phyloP scores from a whole-genome alignment of 2,888 invertebrate species.

The Acrobasis suavella region DNA sequence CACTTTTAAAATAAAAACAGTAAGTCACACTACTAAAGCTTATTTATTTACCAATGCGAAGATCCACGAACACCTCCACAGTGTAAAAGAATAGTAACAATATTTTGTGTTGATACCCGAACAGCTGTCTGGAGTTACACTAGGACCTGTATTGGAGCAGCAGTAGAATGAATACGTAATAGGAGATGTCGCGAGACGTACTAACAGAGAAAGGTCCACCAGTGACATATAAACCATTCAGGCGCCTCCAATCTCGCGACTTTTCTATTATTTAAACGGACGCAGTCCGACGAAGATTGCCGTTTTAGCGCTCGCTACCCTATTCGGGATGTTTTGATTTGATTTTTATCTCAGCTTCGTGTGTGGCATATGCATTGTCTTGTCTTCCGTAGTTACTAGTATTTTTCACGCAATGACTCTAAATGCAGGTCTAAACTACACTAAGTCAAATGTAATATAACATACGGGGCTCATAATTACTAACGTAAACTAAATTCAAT shows the following conservation, averaged over 20 bases:
- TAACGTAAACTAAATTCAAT: too few relatives aligned
- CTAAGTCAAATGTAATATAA: too few relatives aligned
- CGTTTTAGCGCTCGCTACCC: slow-evolving; percentile 51
- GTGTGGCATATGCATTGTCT: not conserved
- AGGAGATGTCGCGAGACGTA: slow-evolving; percentile 62
- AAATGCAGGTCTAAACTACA: too few relatives aligned
- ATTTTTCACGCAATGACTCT: too few relatives aligned
- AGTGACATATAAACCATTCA: slow-evolving; percentile 81
- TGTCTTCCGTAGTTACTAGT: too few relatives aligned
- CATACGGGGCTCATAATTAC: too few relatives aligned
- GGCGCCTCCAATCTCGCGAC: slow-evolving; percentile 76
- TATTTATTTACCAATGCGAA: not conserved
- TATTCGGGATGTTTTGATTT: slow-evolving; percentile 40
- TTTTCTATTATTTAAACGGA: slow-evolving; percentile 78
- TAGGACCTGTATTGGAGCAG: slow-evolving; percentile 55
- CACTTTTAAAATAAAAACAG: too few relatives aligned
- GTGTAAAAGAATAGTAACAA: slow-evolving; percentile 4
- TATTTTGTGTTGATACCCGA: slow-evolving; percentile 13
- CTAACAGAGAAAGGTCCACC: slow-evolving; percentile 72
- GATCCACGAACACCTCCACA: not conserved
- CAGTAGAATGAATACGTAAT: slow-evolving; percentile 75
- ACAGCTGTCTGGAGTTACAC: slow-evolving; percentile 38
- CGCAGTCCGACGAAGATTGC: slow-evolving; percentile 70
- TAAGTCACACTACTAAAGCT: not conserved
- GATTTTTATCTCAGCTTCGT: slow-evolving; percentile 14